These are phyloP conservation scores for Phocides pigmalion DNA, from an alignment of 1,140 invertebrate genomes.

Conservation along the genomic window DNA sequence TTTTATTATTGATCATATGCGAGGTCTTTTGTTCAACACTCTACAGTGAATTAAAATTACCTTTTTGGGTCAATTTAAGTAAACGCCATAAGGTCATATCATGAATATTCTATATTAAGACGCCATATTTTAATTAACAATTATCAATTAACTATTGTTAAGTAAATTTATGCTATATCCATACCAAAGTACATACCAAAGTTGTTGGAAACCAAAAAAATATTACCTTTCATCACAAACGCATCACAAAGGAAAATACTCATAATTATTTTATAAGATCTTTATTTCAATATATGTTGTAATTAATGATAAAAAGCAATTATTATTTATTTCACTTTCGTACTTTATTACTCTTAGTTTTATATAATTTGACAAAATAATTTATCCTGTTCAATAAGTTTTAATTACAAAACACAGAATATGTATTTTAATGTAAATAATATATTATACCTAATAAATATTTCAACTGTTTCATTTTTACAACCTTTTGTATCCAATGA, in stretches of 20 bases:
- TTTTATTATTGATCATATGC: too few relatives aligned
- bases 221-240: background rate
- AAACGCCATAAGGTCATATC: too few relatives aligned
- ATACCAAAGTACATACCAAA: conserved; percentile 14
- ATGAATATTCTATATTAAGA: too few relatives aligned
- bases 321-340: conserved; percentile 49
- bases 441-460: conserved; percentile 31
- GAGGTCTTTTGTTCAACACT: too few relatives aligned
- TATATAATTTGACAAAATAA: conserved; percentile 15
- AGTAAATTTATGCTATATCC: background rate
- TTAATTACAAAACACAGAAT: conserved; percentile 1
- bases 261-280: conserved; percentile 40
- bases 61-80: too few relatives aligned
- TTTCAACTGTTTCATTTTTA: conserved; percentile 35
- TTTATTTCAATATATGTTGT: conserved; percentile 49
- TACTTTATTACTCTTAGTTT: too few relatives aligned
- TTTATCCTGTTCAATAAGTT: too few relatives aligned
- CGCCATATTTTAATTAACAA: too few relatives aligned
- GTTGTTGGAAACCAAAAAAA: background rate
- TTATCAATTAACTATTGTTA: too few relatives aligned
- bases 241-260: conserved; percentile 29
- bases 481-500: conserved; percentile 14
- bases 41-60: too few relatives aligned
- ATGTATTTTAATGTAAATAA: conserved; percentile 35
- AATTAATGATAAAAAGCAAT: conserved; percentile 49